phyloP scores from a whole-genome alignment of 2,888 invertebrate species.

The Bellardia bayeri region DNA sequence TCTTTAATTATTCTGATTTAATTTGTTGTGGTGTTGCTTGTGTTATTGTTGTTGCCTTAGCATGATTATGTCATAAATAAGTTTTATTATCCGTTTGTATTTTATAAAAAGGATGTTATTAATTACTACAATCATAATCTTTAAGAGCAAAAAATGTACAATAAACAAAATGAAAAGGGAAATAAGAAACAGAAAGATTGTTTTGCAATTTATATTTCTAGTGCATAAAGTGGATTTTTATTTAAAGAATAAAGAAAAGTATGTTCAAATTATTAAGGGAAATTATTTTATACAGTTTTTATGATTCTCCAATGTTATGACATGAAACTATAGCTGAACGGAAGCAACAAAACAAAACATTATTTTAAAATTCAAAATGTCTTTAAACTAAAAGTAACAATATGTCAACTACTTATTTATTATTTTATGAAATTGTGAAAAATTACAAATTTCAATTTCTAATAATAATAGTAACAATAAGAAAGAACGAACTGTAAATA shows the following conservation, averaged over 20 bases:
- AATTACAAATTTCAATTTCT: not conserved
- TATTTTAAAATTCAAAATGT: constrained; percentile 2
- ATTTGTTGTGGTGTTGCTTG: not conserved
- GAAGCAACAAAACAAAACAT: not conserved
- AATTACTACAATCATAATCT: constrained; percentile 53
- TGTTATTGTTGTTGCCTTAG: not conserved
- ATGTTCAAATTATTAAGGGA: constrained; percentile 9
- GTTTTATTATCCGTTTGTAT: constrained; percentile 51
- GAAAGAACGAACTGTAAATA: not conserved
- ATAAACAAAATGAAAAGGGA: not conserved
- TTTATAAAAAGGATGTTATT: constrained; percentile 57
- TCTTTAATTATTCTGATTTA: constrained; percentile 16
- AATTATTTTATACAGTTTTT: not conserved
- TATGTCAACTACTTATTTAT: not conserved
- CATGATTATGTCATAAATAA: constrained; percentile 52
- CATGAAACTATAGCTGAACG: not conserved
- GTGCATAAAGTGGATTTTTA: not conserved
- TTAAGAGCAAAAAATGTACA: constrained; percentile 19
- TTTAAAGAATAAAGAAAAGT: constrained; percentile 7
- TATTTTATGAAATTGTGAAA: not conserved
- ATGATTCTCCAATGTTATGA: not conserved
- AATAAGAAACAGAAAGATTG: constrained; percentile 24
- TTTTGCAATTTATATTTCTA: constrained; percentile 22
- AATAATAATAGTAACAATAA: not conserved
- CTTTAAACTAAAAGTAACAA: not conserved